Base-by-base conservation (phyloP, 1,140 invertebrate species). In the Hycleus phaleratus region DNA sequence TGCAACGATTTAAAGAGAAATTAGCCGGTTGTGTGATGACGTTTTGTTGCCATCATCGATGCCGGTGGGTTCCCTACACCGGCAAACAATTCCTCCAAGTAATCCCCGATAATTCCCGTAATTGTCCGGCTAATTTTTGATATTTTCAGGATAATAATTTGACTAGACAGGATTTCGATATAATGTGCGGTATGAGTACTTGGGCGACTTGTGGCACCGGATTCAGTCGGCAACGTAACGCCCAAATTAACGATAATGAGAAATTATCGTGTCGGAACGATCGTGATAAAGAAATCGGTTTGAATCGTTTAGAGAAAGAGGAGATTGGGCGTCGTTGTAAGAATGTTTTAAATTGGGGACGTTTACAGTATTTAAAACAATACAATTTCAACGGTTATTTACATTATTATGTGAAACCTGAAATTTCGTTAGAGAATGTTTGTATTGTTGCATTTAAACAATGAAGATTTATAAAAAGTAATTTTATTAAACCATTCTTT, bases 41-140 rank as follows among this genome's bases (percentile, higher is more conserved):
- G 3, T 82, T 91, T 10, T 94, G 92, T 71, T 95, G 92, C 73
- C 91, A 94, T 76, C 91, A 95, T 74, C 80, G 83, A 48, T 92
- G 89, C 69, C 75, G 82, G 38, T 91, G 85, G 79, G 71, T 71
- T 25, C 71, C 80, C 0, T 93, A 88, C 71, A 79, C 84, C 32
- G 91, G 87, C 2, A 82, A 83, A 65, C 46, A 77, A 1, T 86
- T 80, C 61, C 74, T 88, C 25, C 61, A 76, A 70, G 78, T 81
- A 38, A 66, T 81, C 59, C 81, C 4, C 32, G 3, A 32, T 7
- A 32, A 32, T 7, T 3, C 2, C 18, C 18, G 1, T 18, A 18
- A 32, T 5, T 5, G 7, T 32, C 32, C 0, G 4, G 2, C 0
- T 5, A 7, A 32, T 32, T 32, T 5, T 32, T 32, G 32, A 32